Evolutionary conservation across 2,888 invertebrate genomes (phyloP), one percentile per base, ranked within the genome.

Genomic region (Apamea sordens): DNA sequence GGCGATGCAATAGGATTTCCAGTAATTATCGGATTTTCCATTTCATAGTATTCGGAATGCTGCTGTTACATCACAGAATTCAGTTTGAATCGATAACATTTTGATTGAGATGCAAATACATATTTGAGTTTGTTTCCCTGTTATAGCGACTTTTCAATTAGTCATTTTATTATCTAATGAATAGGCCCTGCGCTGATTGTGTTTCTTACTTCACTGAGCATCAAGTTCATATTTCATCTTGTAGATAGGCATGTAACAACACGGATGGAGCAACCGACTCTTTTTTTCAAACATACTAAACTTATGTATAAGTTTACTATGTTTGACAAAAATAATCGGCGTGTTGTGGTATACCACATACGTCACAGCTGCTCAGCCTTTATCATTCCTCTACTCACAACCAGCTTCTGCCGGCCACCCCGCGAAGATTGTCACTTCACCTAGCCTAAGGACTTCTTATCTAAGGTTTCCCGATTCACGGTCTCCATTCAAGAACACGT

Each of bases 11-110:
- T 41, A 18, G 24, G 6, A 18, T 53, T 75, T 67, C 7, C 28
- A 73, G 24, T 65, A 64, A 61, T 63, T 41, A 44, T 53, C n/a
- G 13, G 44, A 63, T 79, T 44, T 50, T n/a, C 32, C n/a, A 53
- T n/a, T 69, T 69, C 61, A 5, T 32, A 36, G 15, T 36, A 53
- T 61, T 71, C 15, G 13, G 44, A 79, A 64, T 44, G n/a, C n/a
- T 63, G n/a, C 18, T 36, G 4, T 41, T 50, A 21, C 24, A 44
- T 70, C 15, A 53, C n/a, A 44, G 15, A 53, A 44, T 61, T 78
- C n/a, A 18, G 53, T 5, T 68, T 15, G 15, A n/a, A 41, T 47
- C 7, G 28, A 41, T 28, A 7, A 3, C n/a, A 41, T 21, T 68
- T 32, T 53, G 24, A 65, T 24, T 65, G 18, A 24, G 18, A 44